phyloP scores from a whole-genome alignment of 1,140 invertebrate genomes.

The Carcinoscorpius rotundicauda region DNA sequence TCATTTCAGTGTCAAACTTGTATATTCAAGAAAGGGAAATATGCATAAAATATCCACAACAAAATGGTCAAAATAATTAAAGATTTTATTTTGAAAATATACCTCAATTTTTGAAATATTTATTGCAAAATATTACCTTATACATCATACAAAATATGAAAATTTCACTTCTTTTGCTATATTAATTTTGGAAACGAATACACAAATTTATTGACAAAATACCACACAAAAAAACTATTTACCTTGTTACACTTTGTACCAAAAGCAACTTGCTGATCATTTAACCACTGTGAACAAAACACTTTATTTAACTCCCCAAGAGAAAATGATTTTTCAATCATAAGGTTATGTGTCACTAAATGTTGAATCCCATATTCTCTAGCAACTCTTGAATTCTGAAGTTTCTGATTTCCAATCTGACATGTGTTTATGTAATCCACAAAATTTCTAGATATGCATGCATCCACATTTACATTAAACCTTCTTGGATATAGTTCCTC shows the following conservation, averaged over 20 bases:
- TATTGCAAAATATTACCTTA: neutral
- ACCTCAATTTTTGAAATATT: neutral
- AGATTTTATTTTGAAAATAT: too few species aligned
- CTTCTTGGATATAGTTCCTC: too few species aligned
- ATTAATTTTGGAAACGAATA: too few species aligned
- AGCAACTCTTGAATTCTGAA: neutral
- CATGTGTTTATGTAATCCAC: neutral
- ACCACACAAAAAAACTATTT: neutral
- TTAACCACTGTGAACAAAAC: conserved; percentile 91
- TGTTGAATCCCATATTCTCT: neutral
- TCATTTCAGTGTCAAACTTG: too few species aligned
- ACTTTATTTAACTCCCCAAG: conserved; percentile 33
- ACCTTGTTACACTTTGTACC: conserved; percentile 80
- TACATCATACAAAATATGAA: neutral
- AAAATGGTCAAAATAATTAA: too few species aligned
- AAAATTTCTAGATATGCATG: neutral
- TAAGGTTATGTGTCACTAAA: neutral
- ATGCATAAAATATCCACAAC: too few species aligned
- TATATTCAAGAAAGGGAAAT: too few species aligned
- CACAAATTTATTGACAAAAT: too few species aligned
- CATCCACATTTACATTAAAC: too few species aligned
- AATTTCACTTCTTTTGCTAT: too few species aligned
- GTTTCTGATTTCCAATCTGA: neutral
- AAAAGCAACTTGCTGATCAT: conserved; percentile 84
- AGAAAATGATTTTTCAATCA: neutral